Evolutionary conservation across 2,113 vertebrate species (phyloP).

Genomic region (Orcinus orca): DNA sequence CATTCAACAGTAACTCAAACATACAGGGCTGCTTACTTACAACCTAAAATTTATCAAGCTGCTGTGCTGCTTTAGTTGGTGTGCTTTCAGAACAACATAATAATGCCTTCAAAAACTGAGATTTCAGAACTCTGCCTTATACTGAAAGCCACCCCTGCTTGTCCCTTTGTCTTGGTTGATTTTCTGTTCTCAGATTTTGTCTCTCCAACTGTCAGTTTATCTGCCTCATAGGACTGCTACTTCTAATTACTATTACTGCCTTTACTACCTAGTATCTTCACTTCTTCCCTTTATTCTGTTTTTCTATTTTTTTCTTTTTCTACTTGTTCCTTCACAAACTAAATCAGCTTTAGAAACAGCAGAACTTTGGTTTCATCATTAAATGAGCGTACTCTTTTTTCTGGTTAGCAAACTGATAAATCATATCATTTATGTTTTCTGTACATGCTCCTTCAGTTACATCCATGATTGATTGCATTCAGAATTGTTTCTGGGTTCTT

Average conservation of each 20-base stretch:
- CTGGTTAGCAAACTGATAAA: not conserved
- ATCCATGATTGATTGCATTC: not conserved
- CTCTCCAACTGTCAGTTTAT: not conserved
- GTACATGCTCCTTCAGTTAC: not conserved
- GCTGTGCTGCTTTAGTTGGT: not conserved
- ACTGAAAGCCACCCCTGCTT: not conserved
- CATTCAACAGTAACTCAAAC: not conserved
- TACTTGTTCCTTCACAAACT: not conserved
- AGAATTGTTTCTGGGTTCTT: not conserved
- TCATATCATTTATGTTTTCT: not conserved
- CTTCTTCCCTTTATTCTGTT: not conserved
- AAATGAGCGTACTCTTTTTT: not conserved
- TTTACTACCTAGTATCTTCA: not conserved
- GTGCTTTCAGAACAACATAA: not conserved
- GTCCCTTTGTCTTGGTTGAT: not conserved
- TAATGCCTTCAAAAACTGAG: not conserved
- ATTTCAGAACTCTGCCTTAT: not conserved
- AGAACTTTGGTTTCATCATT: not conserved
- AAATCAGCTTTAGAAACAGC: not conserved
- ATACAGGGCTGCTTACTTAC: not conserved
- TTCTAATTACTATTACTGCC: not conserved
- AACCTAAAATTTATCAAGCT: not conserved
- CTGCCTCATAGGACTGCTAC: not conserved
- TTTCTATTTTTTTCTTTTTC: not conserved
- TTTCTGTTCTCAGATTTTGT: not conserved